Evolutionary conservation across 2,797 vertebrate species (phyloP), one percentile per base, ranked within the genome.

Genomic region (Rhabdophis nuchalis): DNA sequence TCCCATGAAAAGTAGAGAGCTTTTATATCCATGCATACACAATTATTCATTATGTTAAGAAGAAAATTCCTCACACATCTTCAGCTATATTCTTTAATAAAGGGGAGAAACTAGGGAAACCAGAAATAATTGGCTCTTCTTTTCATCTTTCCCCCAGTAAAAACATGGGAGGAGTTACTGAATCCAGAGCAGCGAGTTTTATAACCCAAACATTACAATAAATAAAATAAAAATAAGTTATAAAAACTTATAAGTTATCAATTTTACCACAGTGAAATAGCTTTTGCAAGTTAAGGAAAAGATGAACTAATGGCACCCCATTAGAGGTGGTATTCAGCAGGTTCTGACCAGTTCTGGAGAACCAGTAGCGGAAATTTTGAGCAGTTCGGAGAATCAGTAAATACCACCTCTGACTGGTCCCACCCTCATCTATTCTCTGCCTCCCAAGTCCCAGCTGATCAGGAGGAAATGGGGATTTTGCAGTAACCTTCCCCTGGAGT

Each of bases 21-120:
- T 93, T 77, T 94, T 90, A 93, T 96, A 95, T 95, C 94, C 94
- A 95, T 94, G 93, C 95, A 95, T 95, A 95, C 95, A 98, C 98
- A 98, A 90, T 97, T 96, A 98, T 98, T 98, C 98, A 98, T 98
- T 95, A 90, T 93, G 93, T 94, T 94, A 95, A 93, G 95, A 91
- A 93, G 90, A 93, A 94, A 85, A 92, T 58, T 94, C 92, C 94
- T 68, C 93, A 72, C 93, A 53, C 36, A 90, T 82, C 90, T 95
- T 94, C 95, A 96, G 93, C 88, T 93, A 90, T 32, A 61, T 58
- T 92, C n/a, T 6, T 61, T 94, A 53, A 94, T 58, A 94, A 94
- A 95, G 72, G 36, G 20, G 53, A 10, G 46, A n/a, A 13, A 53
- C 68, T 4, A 23, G 16, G 18, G 50, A 25, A 72, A 72, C 53